Evolutionary conservation across 2,888 invertebrate genomes (phyloP).

Genomic region (Eilema griseolum): DNA sequence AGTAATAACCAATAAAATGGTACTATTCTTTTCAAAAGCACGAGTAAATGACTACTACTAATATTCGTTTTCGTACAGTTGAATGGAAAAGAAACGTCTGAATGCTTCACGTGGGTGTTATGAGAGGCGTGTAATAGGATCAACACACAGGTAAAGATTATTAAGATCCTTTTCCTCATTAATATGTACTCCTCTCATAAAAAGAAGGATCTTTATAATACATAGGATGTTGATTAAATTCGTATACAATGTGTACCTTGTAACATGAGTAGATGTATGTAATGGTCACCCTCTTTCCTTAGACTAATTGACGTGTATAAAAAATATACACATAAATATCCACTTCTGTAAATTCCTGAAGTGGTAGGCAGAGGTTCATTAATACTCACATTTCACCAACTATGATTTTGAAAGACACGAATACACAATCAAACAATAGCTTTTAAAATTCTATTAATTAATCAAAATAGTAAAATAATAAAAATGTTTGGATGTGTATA

Average conservation of each 20-base stretch:
- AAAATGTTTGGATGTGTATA: too few relatives aligned
- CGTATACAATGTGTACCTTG: not conserved
- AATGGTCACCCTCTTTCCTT: too few relatives aligned
- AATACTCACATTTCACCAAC: too few relatives aligned
- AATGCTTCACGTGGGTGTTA: slow-evolving; percentile 9
- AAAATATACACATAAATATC: too few relatives aligned
- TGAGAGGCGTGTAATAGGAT: slow-evolving; percentile 17
- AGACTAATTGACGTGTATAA: too few relatives aligned
- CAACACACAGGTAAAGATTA: slow-evolving; percentile 18
- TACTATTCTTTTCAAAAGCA: not conserved
- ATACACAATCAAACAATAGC: too few relatives aligned
- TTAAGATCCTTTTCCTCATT: slow-evolving; percentile 21
- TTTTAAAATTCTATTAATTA: too few relatives aligned
- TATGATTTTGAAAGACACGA: too few relatives aligned
- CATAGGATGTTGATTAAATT: slow-evolving; percentile 15
- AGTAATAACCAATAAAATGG: not conserved
- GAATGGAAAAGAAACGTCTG: slow-evolving; percentile 1
- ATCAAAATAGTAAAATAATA: too few relatives aligned
- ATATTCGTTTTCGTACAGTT: not conserved
- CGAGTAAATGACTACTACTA: not conserved
- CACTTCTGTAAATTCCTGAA: too few relatives aligned
- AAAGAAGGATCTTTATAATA: slow-evolving; percentile 15
- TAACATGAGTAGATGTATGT: too few relatives aligned
- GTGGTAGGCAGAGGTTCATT: too few relatives aligned
- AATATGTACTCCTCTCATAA: slow-evolving; percentile 6